A percentile compares a stretch with the other conserved stretches of the same genome.
These are phyloP conservation scores for Helicolenus hilgendorfi DNA, from an alignment of 2,797 vertebrate species.

Conservation along the genomic window DNA sequence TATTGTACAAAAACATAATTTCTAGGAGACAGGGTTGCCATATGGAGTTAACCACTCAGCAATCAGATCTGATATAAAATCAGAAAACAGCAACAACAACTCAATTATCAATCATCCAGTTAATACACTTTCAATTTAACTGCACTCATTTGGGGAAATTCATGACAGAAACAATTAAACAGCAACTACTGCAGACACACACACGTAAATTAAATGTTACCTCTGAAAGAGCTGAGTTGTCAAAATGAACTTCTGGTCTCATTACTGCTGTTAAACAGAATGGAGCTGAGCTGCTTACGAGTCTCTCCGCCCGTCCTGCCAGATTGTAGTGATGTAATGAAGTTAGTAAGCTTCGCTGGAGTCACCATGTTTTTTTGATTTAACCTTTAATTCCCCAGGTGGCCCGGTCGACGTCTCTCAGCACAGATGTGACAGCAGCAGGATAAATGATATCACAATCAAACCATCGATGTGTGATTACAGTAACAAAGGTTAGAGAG, in stretches of 20 bases:
- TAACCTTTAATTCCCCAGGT: constrained; percentile 24
- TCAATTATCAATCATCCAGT: neutral
- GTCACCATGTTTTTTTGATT: neutral
- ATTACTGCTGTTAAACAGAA: constrained; percentile 36
- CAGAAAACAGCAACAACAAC: too few relatives aligned
- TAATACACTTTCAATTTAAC: neutral
- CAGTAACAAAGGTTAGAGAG: neutral
- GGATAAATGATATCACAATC: neutral
- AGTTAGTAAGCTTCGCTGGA: constrained; percentile 39
- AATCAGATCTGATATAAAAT: too few relatives aligned
- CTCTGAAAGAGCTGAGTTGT: neutral
- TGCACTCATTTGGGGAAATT: neutral
- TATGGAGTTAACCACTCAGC: too few relatives aligned
- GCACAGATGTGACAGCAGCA: neutral
- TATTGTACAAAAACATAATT: too few relatives aligned
- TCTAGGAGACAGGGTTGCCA: too few relatives aligned
- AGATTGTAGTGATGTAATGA: constrained; percentile 70
- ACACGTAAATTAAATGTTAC: too few relatives aligned
- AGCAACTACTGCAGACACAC: neutral
- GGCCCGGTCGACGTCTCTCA: neutral
- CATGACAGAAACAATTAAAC: neutral
- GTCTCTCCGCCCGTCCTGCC: neutral
- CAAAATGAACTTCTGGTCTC: constrained; percentile 29
- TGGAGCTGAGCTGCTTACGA: constrained; percentile 50
- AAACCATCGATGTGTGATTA: too few relatives aligned